These are phyloP conservation scores for Platichthys stellatus DNA, from an alignment of 2,113 vertebrate species.

Conservation along the genomic window DNA sequence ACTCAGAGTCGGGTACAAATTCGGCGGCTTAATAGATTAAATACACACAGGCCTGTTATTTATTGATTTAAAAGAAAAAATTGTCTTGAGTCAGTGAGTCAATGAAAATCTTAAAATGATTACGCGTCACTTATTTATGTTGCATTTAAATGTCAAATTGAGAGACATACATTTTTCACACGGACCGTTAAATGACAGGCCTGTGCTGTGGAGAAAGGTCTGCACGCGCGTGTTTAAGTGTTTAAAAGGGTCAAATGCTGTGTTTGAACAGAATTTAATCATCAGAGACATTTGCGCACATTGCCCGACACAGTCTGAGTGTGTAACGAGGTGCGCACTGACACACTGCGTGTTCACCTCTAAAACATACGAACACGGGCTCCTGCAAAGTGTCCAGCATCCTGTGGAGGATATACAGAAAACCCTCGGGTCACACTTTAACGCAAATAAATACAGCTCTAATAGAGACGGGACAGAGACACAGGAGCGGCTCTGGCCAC, in stretches of 20 bases:
- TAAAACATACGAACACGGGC: neutral
- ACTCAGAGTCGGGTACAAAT: neutral
- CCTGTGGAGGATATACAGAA: neutral
- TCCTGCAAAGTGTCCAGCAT: conserved; percentile 32
- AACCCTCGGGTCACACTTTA: conserved; percentile 1
- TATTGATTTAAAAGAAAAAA: neutral
- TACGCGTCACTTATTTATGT: neutral
- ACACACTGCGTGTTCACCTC: neutral
- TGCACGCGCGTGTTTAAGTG: neutral
- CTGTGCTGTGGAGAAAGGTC: neutral
- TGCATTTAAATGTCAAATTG: neutral
- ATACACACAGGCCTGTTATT: neutral
- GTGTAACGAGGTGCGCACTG: neutral
- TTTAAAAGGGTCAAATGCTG: neutral
- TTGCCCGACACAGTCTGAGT: neutral
- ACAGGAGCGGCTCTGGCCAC: conserved; percentile 52
- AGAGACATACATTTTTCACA: neutral
- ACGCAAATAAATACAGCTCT: neutral
- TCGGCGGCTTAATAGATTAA: neutral
- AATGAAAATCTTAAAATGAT: neutral
- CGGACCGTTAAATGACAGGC: neutral
- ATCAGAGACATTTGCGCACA: neutral
- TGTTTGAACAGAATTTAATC: neutral
- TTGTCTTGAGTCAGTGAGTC: neutral
- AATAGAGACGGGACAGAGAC: neutral